Base-by-base conservation (phyloP, 2,797 vertebrate species). In the Anableps anableps region DNA sequence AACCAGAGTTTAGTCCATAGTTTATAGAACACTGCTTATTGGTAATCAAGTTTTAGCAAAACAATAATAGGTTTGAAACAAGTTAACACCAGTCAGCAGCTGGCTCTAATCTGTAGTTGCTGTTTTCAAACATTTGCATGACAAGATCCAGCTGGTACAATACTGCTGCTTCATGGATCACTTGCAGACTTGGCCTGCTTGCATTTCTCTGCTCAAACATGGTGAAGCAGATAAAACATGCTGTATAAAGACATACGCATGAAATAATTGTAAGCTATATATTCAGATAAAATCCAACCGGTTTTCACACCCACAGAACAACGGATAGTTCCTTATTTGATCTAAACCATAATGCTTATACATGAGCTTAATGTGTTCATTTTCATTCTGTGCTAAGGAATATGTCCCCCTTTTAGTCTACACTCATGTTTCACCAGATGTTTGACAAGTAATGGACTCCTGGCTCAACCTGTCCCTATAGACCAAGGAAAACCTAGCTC, bases 1-100 rank as follows among this genome's bases (percentile, higher is more conserved):
- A 89, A 91, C 84, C 81, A n/a, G 4, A 70, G 38, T 19, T 70
- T 26, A 77, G 41, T 23, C 23, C 13, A 50, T 41, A 17, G 38
- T 5, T 0, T 0, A 43, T 11, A 10, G 4, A 1, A 26, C 31
- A n/a, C 26, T 64, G 7, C 43, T 83, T 6, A 81, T 77, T 83
- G 80, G 79, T 72, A 74, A 75, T 17, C 14, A 47, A 53, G n/a
- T 1, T 1, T 13, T 2, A 23, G 21, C 29, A 47, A 47, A 48
- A 70, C 38, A 70, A 21, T n/a, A 6, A 43, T 14, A 7, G 11
- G n/a, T 0, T 43, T 43, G 38, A 36, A 19, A 26, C n/a, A 70
- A 13, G 14, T 41, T 70, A 70, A 41, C 36, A 41, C 36, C 11
- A 41, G 60, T 19, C 60, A 19, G 31, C 31, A 34, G 5, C 36